These are phyloP conservation scores for Drosophila cyrtoloma DNA, from an alignment of 2,888 invertebrate species.

Conservation along the genomic window DNA sequence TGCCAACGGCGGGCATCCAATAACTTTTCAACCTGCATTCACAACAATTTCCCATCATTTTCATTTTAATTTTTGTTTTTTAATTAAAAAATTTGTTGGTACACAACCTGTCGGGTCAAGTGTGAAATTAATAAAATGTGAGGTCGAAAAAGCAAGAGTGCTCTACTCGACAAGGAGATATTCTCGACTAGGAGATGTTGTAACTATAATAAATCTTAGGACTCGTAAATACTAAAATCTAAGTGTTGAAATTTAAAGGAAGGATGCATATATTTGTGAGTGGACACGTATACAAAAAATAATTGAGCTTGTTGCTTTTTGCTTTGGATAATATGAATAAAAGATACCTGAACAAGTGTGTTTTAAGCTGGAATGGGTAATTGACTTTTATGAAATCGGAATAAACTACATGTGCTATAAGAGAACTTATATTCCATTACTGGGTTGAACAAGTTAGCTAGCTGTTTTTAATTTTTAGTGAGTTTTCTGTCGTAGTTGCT, in stretches of 20 bases:
- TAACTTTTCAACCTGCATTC: slow-evolving; percentile 10
- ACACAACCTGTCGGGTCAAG: background rate
- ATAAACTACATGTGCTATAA: background rate
- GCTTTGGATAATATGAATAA: background rate
- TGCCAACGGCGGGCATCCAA: background rate
- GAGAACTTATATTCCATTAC: background rate
- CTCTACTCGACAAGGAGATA: background rate
- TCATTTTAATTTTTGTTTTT: background rate
- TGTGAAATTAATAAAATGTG: background rate
- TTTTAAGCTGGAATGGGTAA: background rate
- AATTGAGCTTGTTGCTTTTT: background rate
- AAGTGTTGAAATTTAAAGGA: background rate
- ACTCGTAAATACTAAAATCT: background rate
- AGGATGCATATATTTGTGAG: background rate
- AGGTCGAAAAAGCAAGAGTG: background rate
- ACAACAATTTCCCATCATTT: slow-evolving; percentile 15
- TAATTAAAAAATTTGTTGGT: background rate
- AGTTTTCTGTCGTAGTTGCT: background rate
- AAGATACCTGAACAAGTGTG: background rate
- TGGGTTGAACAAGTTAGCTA: background rate
- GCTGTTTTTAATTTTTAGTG: background rate
- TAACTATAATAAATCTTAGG: background rate
- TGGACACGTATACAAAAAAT: background rate
- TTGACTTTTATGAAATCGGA: background rate
- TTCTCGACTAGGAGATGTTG: background rate